phyloP scores from a whole-genome alignment of 2,797 vertebrate genomes.

The Peromyscus eremicus region DNA sequence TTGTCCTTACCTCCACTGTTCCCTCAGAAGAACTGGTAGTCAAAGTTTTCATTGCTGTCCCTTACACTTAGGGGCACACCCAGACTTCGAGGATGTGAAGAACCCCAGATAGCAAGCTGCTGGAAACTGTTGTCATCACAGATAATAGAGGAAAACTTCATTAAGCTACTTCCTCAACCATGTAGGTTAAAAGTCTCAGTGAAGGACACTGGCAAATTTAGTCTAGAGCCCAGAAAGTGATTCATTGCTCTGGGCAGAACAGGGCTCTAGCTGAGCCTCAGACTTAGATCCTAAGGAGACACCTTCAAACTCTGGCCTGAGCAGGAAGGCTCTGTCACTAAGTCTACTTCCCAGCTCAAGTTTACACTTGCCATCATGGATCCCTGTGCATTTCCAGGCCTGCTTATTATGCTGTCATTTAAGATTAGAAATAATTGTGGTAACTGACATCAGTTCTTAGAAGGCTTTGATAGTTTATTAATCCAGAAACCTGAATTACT shows the following conservation, averaged over 20 bases:
- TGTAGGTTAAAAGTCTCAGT: background rate
- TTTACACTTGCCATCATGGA: background rate
- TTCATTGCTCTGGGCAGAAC: background rate
- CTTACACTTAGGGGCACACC: background rate
- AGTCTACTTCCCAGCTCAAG: conserved; percentile 56
- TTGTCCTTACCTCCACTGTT: background rate
- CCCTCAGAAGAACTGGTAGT: background rate
- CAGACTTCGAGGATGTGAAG: background rate
- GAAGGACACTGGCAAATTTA: background rate
- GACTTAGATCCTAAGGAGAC: background rate
- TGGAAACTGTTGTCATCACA: background rate
- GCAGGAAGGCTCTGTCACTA: background rate
- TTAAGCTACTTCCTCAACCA: background rate
- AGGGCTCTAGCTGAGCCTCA: background rate
- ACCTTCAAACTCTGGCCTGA: background rate
- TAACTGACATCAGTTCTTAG: conserved; percentile 64
- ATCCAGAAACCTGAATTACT: conserved; percentile 55
- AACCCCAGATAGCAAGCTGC: background rate
- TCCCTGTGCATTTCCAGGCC: conserved; percentile 39
- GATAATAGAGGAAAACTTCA: background rate
- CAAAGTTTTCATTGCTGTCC: background rate
- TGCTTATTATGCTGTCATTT: conserved; percentile 71
- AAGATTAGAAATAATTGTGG: conserved; percentile 56
- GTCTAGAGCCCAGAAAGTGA: background rate
- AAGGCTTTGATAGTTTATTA: conserved; percentile 43